Evolutionary conservation across 2,113 vertebrate species (phyloP).

Genomic region (Mustelus asterias): DNA sequence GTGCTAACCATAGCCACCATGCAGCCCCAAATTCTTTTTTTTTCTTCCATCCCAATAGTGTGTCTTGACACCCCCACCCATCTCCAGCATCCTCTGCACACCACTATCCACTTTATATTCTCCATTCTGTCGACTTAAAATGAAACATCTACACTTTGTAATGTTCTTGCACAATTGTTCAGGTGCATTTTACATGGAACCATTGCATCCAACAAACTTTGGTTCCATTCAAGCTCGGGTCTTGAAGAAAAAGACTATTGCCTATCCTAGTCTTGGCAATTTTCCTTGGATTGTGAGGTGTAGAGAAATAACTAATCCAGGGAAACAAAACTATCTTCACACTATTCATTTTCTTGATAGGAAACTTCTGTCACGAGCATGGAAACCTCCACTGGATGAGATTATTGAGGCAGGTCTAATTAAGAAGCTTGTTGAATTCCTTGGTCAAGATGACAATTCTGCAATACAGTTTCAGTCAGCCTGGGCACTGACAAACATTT

Average conservation of each 20-base stretch:
- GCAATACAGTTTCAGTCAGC: slow-evolving; percentile 81
- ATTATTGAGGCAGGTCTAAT: slow-evolving; percentile 70
- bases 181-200: neutral
- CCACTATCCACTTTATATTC: neutral
- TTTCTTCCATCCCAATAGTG: neutral
- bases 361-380: slow-evolving; percentile 71
- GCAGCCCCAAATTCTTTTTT: neutral
- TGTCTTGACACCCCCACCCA: neutral
- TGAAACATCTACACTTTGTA: neutral
- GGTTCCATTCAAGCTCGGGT: neutral
- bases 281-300: neutral
- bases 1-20: too few species aligned
- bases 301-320: neutral
- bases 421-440: slow-evolving; percentile 69
- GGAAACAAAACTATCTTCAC: neutral
- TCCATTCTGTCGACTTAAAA: too few species aligned
- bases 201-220: neutral
- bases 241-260: neutral
- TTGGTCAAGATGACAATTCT: slow-evolving; percentile 54
- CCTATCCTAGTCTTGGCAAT: neutral
- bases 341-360: slow-evolving; percentile 48
- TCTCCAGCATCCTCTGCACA: too few species aligned
- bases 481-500: slow-evolving; percentile 87
- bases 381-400: slow-evolving; percentile 67
- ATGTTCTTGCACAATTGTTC: neutral